A percentile compares a stretch with the other conserved stretches of the same genome.
Evolutionary conservation across 2,113 vertebrate species (phyloP).

Genomic region (Fregetta grallaria): DNA sequence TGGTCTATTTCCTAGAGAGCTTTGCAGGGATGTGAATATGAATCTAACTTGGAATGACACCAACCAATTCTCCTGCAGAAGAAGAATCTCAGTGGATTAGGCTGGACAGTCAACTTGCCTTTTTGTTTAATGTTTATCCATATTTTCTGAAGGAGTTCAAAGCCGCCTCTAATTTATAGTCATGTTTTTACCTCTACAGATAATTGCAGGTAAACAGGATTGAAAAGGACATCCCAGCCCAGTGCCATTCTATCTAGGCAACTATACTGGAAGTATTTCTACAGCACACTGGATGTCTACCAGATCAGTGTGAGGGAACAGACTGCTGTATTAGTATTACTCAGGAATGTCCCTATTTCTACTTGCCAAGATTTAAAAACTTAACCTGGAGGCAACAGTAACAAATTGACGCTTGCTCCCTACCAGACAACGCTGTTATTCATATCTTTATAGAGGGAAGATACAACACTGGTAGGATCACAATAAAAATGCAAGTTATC

Average conservation of each 20-base stretch:
- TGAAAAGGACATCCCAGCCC: neutral
- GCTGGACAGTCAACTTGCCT: neutral
- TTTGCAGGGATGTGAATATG: neutral
- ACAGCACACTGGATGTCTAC: neutral
- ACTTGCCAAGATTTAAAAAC: neutral
- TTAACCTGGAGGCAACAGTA: neutral
- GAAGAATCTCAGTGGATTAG: neutral
- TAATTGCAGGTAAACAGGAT: neutral
- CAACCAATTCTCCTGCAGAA: neutral
- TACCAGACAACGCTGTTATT: neutral
- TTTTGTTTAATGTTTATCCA: neutral
- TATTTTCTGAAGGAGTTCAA: neutral
- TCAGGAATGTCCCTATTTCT: neutral
- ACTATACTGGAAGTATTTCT: neutral
- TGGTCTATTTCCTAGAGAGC: neutral
- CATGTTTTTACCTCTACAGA: neutral
- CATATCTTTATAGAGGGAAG: neutral
- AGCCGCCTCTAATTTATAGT: neutral
- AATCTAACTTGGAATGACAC: neutral
- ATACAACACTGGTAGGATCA: neutral
- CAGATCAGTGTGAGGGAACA: neutral
- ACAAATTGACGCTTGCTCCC: neutral
- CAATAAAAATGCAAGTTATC: conserved; percentile 64
- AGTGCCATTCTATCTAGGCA: neutral
- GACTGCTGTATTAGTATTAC: neutral